phyloP scores from a whole-genome alignment of 2,888 invertebrate genomes.

The Sesia apiformis region DNA sequence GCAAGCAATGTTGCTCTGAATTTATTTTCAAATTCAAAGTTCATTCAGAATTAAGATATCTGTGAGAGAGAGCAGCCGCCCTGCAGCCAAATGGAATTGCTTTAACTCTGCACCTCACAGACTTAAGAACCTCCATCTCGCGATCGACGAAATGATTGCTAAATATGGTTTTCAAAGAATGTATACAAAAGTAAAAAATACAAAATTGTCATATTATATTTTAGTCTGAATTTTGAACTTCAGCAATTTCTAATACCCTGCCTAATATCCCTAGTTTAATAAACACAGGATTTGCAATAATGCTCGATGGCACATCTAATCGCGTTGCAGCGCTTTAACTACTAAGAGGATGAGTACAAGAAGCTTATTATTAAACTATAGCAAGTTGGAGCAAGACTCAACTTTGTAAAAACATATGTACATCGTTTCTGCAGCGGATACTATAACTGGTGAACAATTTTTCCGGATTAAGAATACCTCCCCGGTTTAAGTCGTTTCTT shows the following conservation, averaged over 20 bases:
- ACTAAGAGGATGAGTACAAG: constrained; percentile 9
- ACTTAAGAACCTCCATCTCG: constrained; percentile 23
- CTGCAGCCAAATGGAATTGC: constrained; percentile 51
- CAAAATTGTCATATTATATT: too few relatives aligned
- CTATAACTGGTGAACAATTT: background rate
- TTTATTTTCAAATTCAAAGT: constrained; percentile 56
- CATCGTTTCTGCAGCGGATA: constrained; percentile 1
- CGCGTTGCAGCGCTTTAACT: background rate
- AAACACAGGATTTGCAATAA: background rate
- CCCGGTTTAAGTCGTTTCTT: constrained; percentile 3
- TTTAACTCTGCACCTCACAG: constrained; percentile 38
- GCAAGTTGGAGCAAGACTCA: constrained; percentile 7
- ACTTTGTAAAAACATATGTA: constrained; percentile 9
- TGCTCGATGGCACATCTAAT: background rate
- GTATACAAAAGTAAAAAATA: too few relatives aligned
- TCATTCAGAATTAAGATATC: constrained; percentile 50
- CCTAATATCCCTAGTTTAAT: too few relatives aligned
- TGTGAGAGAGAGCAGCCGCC: constrained; percentile 30
- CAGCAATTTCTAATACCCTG: too few relatives aligned
- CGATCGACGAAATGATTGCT: background rate
- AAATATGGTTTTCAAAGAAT: too few relatives aligned
- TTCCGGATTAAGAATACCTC: background rate
- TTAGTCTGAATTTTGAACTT: too few relatives aligned
- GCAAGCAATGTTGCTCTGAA: constrained; percentile 37
- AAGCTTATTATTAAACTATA: constrained; percentile 12